A percentile compares a stretch with the other conserved stretches of the same genome.
phyloP scores from a whole-genome alignment of 2,888 invertebrate genomes.

The Rhorus exstirpatorius region DNA sequence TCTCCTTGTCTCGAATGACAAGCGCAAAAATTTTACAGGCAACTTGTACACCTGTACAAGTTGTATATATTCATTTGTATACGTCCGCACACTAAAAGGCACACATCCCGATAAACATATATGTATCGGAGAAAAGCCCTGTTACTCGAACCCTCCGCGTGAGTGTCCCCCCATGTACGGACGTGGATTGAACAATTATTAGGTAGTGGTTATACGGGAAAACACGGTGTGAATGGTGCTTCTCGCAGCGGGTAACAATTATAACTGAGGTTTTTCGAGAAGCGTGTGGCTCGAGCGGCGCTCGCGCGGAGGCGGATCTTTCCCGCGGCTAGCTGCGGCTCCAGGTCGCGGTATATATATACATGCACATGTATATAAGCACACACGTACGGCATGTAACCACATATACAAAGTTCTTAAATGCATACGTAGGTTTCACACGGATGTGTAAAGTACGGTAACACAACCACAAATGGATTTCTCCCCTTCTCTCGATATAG shows the following conservation, averaged over 20 bases:
- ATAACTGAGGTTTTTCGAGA: slow-evolving; percentile 86
- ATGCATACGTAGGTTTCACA: slow-evolving; percentile 18
- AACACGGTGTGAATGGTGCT: slow-evolving; percentile 74
- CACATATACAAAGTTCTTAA: slow-evolving; percentile 9
- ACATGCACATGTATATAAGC: slow-evolving; percentile 11
- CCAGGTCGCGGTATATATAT: slow-evolving; percentile 42
- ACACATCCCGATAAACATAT: too few species aligned
- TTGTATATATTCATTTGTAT: neutral
- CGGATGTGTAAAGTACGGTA: slow-evolving; percentile 25
- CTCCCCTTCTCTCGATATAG: slow-evolving; percentile 21
- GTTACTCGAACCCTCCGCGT: neutral
- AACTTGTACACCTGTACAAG: neutral
- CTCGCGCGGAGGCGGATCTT: slow-evolving; percentile 84
- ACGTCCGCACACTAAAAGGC: neutral
- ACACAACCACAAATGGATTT: slow-evolving; percentile 1
- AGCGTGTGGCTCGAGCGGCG: slow-evolving; percentile 72
- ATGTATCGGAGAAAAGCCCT: neutral
- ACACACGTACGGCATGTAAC: slow-evolving; percentile 15
- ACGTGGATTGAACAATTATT: slow-evolving; percentile 46
- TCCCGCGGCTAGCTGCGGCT: slow-evolving; percentile 70
- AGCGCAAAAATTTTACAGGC: neutral
- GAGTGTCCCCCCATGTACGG: slow-evolving; percentile 11
- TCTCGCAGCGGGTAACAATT: slow-evolving; percentile 85
- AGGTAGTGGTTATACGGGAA: slow-evolving; percentile 40
- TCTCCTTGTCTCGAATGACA: neutral